Conservation (phyloP, 2,888 invertebrate species). For the Agriopis leucophaearia region DNA sequence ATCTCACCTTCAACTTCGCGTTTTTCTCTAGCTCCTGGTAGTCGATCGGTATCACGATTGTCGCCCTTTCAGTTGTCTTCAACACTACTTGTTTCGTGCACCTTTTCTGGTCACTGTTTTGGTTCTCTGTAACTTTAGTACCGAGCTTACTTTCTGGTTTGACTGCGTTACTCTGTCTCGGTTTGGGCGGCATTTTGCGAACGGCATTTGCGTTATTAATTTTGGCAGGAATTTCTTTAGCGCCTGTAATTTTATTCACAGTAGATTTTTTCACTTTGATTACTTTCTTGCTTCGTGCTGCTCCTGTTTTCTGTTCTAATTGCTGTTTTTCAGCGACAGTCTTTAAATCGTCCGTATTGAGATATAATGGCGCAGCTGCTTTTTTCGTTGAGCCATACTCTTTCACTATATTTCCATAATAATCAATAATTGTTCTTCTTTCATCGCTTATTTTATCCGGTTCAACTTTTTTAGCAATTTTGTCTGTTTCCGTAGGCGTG, state of each 20-base stretch:
- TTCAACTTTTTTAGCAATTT: slow-evolving; percentile 56
- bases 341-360: slow-evolving; percentile 88
- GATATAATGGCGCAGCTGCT: slow-evolving; percentile 82
- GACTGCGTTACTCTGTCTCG: slow-evolving; percentile 41
- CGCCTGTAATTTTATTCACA: slow-evolving; percentile 52
- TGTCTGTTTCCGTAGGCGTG: slow-evolving; percentile 48
- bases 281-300: slow-evolving; percentile 54
- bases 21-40: slow-evolving; percentile 87
- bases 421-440: slow-evolving; percentile 90
- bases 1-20: slow-evolving; percentile 89
- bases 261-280: slow-evolving; percentile 55
- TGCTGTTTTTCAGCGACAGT: slow-evolving; percentile 85
- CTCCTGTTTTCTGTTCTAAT: slow-evolving; percentile 58
- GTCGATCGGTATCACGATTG: slow-evolving; percentile 80
- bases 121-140: slow-evolving; percentile 47
- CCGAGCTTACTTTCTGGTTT: slow-evolving; percentile 36
- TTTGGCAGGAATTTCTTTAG: slow-evolving; percentile 49
- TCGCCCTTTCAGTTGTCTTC: slow-evolving; percentile 78
- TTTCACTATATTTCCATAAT: slow-evolving; percentile 92
- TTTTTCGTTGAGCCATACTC: slow-evolving; percentile 87
- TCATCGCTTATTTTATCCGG: slow-evolving; percentile 86
- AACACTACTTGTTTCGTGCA: slow-evolving; percentile 66
- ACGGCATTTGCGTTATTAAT: slow-evolving; percentile 52
- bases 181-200: slow-evolving; percentile 49
- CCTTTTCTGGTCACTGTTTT: slow-evolving; percentile 58